Percentiles rank a stretch among this genome's conserved stretches.
phyloP scores from a whole-genome alignment of 2,888 invertebrate genomes.

The Epistrophella euchroma region DNA sequence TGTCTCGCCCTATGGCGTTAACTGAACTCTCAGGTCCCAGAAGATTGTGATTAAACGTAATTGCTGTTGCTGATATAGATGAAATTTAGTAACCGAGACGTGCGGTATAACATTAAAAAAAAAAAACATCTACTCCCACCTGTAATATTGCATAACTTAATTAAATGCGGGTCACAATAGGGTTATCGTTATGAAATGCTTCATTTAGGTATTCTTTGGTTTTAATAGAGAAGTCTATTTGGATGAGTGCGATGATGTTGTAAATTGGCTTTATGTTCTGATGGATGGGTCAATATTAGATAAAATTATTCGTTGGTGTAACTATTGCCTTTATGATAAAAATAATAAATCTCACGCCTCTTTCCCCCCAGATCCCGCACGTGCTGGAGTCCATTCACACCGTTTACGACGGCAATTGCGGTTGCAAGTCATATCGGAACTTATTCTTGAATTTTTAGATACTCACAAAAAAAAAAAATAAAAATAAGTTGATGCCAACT shows the following conservation, averaged over 20 bases:
- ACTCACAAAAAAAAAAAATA: too few relatives aligned
- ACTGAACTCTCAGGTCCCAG: too few relatives aligned
- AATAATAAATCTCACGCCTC: too few relatives aligned
- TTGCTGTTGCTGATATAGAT: constrained; percentile 40
- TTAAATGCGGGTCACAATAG: constrained; percentile 50
- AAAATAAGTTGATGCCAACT: too few relatives aligned
- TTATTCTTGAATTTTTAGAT: too few relatives aligned
- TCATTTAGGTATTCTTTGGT: constrained; percentile 24
- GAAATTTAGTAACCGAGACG: constrained; percentile 57
- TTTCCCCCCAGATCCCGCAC: too few relatives aligned
- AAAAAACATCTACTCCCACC: constrained; percentile 37
- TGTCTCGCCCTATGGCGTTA: constrained; percentile 4
- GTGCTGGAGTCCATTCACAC: too few relatives aligned
- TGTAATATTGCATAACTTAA: background rate
- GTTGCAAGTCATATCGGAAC: too few relatives aligned
- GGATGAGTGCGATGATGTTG: constrained; percentile 1
- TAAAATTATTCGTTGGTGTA: too few relatives aligned
- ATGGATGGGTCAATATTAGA: background rate
- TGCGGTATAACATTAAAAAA: constrained; percentile 4
- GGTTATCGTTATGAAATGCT: constrained; percentile 45
- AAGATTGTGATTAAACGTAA: constrained; percentile 55
- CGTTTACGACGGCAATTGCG: too few relatives aligned
- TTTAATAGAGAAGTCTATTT: background rate
- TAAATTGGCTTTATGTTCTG: background rate
- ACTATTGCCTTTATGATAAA: too few relatives aligned